Base-by-base conservation (phyloP, 2,888 invertebrate species). In the Galeruca laticollis region DNA sequence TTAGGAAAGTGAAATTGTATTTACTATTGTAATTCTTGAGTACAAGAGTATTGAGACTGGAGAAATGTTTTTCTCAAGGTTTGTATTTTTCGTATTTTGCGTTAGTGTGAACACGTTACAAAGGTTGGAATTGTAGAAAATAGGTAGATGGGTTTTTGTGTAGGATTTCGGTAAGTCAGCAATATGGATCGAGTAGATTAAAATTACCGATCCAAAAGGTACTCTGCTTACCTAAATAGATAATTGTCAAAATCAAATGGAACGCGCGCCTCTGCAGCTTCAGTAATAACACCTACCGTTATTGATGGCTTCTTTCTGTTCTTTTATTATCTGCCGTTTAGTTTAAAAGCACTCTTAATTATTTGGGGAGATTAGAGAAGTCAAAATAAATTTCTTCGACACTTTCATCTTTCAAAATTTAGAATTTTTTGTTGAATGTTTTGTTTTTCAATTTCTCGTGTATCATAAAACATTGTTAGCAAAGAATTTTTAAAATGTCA, bases 281-380 rank as follows among this genome's bases (percentile, higher is more conserved):
- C 47, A 9, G 15, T 15, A 47, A 47, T 47, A n/a, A 47, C n/a
- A 47, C 26, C 26, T 31, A 57, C 18, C 21, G 47, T 33, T 59
- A 66, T 54, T 54, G 20, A 65, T 65, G 59, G 31, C 18, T 51
- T 40, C 54, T 60, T 60, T 66, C 59, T 37, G 49, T 47, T 66
- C 59, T 49, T 66, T 66, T 59, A 66, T 66, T 66, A 56, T 57
- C 49, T 70, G 68, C 49, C 64, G 71, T 68, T 68, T 67, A 60
- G 59, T 33, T 64, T 71, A 51, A 71, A 71, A 71, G 71, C 62
- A 10, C 64, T 49, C 63, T 71, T 71, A 71, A 70, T 70, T 70
- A 65, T 52, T 20, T 15, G 33, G 37, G 33, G 51, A 59, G 70
- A 70, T 70, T 70, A 68, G 60, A 5, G 26, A 68, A 52, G 70